These are phyloP conservation scores for Myripristis murdjan DNA, from an alignment of 2,797 vertebrate species.

Conservation along the genomic window DNA sequence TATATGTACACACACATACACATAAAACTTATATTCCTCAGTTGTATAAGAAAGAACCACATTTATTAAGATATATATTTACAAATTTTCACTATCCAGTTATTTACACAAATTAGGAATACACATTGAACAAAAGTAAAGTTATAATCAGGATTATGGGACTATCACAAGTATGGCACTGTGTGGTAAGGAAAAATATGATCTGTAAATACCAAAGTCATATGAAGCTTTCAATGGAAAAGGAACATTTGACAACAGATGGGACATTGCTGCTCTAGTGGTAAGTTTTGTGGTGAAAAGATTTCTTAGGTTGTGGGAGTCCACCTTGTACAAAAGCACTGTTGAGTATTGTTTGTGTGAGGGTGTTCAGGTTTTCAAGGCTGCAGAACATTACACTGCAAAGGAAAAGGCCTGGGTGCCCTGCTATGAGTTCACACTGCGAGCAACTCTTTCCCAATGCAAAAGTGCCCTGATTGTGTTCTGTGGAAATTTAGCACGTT, in stretches of 20 bases:
- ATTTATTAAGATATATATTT: slow-evolving; percentile 82
- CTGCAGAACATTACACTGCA: slow-evolving; percentile 20
- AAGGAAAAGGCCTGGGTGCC: background rate
- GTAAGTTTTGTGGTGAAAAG: background rate
- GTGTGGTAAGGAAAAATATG: slow-evolving; percentile 63
- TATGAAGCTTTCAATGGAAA: slow-evolving; percentile 40
- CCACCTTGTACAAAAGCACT: slow-evolving; percentile 6
- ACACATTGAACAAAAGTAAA: slow-evolving; percentile 54
- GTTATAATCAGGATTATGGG: slow-evolving; percentile 49
- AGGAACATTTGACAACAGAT: slow-evolving; percentile 4
- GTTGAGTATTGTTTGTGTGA: background rate
- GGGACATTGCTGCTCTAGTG: background rate
- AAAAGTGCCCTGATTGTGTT: background rate
- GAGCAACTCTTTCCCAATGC: background rate
- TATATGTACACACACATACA: background rate
- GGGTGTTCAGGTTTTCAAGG: slow-evolving; percentile 1
- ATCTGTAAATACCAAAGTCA: slow-evolving; percentile 64
- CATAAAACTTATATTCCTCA: background rate
- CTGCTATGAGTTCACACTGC: slow-evolving; percentile 5
- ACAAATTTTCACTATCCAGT: slow-evolving; percentile 65
- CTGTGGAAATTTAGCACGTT: background rate
- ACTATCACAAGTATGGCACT: slow-evolving; percentile 78
- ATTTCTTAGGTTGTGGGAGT: slow-evolving; percentile 4
- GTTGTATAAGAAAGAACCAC: slow-evolving; percentile 68
- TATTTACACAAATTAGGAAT: slow-evolving; percentile 71